Percentiles rank a stretch among this genome's conserved stretches.
Conservation (phyloP, 2,113 vertebrate genomes). For the Antigone vipio region DNA sequence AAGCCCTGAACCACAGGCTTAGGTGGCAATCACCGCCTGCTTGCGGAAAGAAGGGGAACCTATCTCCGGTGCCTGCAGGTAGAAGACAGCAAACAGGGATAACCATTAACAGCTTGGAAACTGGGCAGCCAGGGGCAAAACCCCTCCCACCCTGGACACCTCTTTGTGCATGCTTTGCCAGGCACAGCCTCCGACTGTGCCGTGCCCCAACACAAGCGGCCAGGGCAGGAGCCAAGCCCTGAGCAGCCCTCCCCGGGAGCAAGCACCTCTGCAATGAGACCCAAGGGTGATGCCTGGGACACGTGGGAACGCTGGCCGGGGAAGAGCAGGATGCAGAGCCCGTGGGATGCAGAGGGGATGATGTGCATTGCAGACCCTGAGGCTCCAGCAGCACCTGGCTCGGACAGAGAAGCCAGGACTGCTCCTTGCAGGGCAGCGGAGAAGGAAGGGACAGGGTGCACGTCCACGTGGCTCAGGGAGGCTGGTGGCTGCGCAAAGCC, state of each 20-base stretch:
- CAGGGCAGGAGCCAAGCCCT: not conserved
- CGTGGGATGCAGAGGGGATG: not conserved
- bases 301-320: rapidly evolving
- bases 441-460: too few species aligned
- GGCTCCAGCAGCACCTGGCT: not conserved
- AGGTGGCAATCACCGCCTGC: not conserved
- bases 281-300: rapidly evolving
- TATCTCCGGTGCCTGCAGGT: not conserved
- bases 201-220: rapidly evolving
- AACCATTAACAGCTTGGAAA: not conserved
- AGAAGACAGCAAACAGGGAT: not conserved
- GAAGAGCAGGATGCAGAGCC: not conserved
- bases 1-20: not conserved
- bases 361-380: rapidly evolving
- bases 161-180: not conserved
- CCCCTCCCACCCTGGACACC: not conserved
- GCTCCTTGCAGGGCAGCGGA: rapidly evolving
- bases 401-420: rapidly evolving
- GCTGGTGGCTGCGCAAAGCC: not conserved
- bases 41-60: not conserved
- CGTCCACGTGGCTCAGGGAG: rapidly evolving
- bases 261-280: rapidly evolving
- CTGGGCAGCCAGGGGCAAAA: not conserved
- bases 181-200: rapidly evolving
- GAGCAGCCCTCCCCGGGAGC: not conserved